phyloP scores from a whole-genome alignment of 1,140 invertebrate species.

The Protaetia brevitarsis region DNA sequence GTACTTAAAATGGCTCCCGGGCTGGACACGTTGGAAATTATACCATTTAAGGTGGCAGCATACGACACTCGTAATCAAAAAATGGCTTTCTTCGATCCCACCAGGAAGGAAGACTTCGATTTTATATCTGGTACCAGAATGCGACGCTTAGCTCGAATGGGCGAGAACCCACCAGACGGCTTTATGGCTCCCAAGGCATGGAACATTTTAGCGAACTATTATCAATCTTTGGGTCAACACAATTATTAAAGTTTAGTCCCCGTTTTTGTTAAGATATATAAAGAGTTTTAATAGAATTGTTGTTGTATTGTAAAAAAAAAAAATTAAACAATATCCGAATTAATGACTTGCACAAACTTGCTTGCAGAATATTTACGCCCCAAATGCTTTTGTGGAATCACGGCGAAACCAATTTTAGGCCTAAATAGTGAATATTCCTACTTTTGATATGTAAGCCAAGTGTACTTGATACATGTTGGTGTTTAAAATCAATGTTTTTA shows the following conservation, averaged over 20 bases:
- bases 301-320: background rate
- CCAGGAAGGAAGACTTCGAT: slow-evolving; percentile 86
- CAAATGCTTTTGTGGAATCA: too few species aligned
- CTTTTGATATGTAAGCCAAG: too few species aligned
- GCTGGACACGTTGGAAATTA: slow-evolving; percentile 85
- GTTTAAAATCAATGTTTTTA: too few species aligned
- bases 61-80: slow-evolving; percentile 80
- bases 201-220: slow-evolving; percentile 86
- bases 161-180: slow-evolving; percentile 85
- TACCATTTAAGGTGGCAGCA: slow-evolving; percentile 97
- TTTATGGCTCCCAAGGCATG: slow-evolving; percentile 97
- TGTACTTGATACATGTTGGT: too few species aligned
- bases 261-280: background rate
- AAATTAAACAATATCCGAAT: too few species aligned
- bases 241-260: background rate
- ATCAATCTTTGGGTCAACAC: slow-evolving; percentile 58
- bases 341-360: too few species aligned
- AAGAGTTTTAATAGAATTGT: background rate
- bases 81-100: slow-evolving; percentile 94
- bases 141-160: slow-evolving; percentile 78
- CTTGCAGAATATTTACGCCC: too few species aligned
- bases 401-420: too few species aligned
- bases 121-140: slow-evolving; percentile 99
- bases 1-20: slow-evolving; percentile 93
- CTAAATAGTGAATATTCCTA: too few species aligned